Conservation (phyloP, 2,113 vertebrate species). For the Micromys minutus region DNA sequence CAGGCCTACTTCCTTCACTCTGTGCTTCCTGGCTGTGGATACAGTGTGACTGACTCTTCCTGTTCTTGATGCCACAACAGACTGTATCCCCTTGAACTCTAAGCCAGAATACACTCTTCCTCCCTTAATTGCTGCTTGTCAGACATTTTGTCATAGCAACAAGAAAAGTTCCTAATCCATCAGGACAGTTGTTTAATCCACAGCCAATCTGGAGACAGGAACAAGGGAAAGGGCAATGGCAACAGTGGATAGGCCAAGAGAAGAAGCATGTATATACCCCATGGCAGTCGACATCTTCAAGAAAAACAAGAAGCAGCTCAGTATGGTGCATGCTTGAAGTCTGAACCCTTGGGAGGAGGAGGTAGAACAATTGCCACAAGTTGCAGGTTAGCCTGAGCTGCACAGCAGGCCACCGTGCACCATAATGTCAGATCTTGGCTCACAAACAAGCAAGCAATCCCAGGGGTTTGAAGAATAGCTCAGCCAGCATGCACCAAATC, state of each 20-base stretch:
- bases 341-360: neutral
- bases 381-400: too few species aligned
- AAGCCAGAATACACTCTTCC: neutral
- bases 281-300: neutral
- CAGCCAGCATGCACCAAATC: neutral
- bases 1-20: neutral
- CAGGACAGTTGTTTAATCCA: neutral
- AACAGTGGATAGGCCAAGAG: neutral
- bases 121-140: neutral
- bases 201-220: too few species aligned
- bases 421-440: neutral
- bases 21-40: neutral
- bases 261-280: neutral
- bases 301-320: neutral
- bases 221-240: neutral
- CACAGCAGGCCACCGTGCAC: neutral
- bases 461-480: neutral
- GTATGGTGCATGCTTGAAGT: neutral
- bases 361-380: neutral
- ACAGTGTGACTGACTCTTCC: neutral
- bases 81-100: neutral
- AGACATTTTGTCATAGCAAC: neutral
- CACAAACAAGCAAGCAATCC: neutral
- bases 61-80: neutral
- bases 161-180: neutral